A percentile compares a stretch with the other conserved stretches of the same genome.
Conservation (phyloP, 1,140 invertebrate species). For the Cherax quadricarinatus region DNA sequence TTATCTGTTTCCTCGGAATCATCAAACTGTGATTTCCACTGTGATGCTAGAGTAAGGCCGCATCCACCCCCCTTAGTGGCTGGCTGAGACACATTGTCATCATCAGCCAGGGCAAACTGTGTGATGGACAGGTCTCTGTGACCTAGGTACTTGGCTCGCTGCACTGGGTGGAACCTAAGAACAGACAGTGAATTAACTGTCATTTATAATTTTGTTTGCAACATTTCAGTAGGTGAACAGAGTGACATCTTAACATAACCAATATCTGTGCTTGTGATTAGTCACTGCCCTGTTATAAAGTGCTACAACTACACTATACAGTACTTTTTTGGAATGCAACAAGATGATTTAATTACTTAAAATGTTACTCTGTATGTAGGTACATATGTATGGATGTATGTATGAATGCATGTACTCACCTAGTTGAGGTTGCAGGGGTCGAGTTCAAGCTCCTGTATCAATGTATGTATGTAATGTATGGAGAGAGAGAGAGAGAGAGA, state of each 20-base stretch:
- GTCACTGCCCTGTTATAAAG: background rate
- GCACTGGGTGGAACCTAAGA: conserved; percentile 71
- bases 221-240: too few species aligned
- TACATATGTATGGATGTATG: too few species aligned
- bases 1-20: conserved; percentile 95
- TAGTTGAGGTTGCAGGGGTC: too few species aligned
- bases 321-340: too few species aligned
- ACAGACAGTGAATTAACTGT: background rate
- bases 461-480: too few species aligned
- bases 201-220: background rate
- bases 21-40: conserved; percentile 96
- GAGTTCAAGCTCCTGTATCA: too few species aligned
- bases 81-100: conserved; percentile 94
- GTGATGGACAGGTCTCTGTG: conserved; percentile 83
- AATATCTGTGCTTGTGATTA: background rate
- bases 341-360: too few species aligned
- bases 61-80: conserved; percentile 81
- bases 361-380: too few species aligned
- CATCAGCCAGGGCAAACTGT: conserved; percentile 94
- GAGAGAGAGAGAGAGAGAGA: too few species aligned
- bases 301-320: too few species aligned
- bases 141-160: conserved; percentile 73
- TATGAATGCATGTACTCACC: too few species aligned
- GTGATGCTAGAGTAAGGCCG: conserved; percentile 88
- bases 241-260: background rate